These are phyloP conservation scores for Poeciliopsis turrubarensis DNA, from an alignment of 2,113 vertebrate species.

Conservation along the genomic window DNA sequence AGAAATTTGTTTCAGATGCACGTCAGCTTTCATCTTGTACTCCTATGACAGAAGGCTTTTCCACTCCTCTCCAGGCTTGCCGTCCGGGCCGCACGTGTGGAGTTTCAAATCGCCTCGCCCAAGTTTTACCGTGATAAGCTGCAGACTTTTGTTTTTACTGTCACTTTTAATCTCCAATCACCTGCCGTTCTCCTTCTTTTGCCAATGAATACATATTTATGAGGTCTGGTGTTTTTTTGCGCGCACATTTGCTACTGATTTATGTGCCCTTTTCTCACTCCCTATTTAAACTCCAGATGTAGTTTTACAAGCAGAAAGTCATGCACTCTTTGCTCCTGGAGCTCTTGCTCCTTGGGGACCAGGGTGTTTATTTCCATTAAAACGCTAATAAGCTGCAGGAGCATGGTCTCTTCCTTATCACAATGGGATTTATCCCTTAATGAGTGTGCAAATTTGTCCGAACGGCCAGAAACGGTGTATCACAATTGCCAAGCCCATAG, in stretches of 20 bases:
- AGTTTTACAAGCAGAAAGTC: conserved; percentile 36
- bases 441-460: neutral
- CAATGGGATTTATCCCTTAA: conserved; percentile 45
- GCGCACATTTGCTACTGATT: conserved; percentile 72
- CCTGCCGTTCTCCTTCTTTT: conserved; percentile 38
- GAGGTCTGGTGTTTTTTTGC: conserved; percentile 53
- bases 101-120: conserved; percentile 20
- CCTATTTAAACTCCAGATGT: conserved; percentile 70
- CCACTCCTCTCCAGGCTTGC: conserved; percentile 21
- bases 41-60: conserved; percentile 30
- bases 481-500: conserved; percentile 44
- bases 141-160: conserved; percentile 54
- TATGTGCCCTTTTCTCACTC: conserved; percentile 50
- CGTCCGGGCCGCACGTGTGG: conserved; percentile 40
- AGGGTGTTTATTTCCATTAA: conserved; percentile 62
- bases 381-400: conserved; percentile 35
- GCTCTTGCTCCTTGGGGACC: conserved; percentile 16
- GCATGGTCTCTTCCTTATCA: conserved; percentile 26
- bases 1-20: conserved; percentile 63
- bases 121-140: conserved; percentile 45
- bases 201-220: conserved; percentile 73
- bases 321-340: conserved; percentile 25
- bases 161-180: conserved; percentile 66
- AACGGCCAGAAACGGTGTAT: conserved; percentile 39
- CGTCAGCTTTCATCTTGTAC: conserved; percentile 60